phyloP scores from a whole-genome alignment of 2,113 vertebrate species.

The Acinonyx jubatus region DNA sequence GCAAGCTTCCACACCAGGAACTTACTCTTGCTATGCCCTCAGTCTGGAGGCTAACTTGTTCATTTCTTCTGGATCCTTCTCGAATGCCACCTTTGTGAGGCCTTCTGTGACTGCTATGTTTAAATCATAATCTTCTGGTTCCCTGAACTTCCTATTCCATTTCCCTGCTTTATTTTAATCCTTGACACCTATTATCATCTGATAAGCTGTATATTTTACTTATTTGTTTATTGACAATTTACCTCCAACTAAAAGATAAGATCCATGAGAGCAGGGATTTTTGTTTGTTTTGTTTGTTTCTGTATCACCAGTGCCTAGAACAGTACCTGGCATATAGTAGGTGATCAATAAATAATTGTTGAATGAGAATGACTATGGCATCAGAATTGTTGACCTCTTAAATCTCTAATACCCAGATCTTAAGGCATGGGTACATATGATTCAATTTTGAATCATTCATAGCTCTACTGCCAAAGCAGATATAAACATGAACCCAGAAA shows the following conservation, averaged over 20 bases:
- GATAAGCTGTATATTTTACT: not conserved
- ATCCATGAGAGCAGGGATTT: not conserved
- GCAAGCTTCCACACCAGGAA: not conserved
- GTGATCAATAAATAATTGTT: not conserved
- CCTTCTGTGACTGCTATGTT: not conserved
- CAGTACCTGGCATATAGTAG: not conserved
- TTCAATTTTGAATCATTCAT: constrained; percentile 49
- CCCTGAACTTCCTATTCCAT: not conserved
- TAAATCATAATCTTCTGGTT: constrained; percentile 43
- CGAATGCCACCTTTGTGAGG: not conserved
- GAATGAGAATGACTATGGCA: not conserved
- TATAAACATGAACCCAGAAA: constrained; percentile 8
- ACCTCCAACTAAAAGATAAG: constrained; percentile 37
- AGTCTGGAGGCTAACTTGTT: not conserved
- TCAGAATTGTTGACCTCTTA: constrained; percentile 30
- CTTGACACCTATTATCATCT: not conserved
- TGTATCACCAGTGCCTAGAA: not conserved
- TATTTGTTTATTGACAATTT: constrained; percentile 28
- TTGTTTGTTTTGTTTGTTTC: constrained; percentile 12
- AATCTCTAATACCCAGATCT: not conserved
- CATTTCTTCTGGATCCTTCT: constrained; percentile 34
- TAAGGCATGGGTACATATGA: constrained; percentile 15
- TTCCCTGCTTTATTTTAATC: constrained; percentile 53
- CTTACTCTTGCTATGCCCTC: not conserved
- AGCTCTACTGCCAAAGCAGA: constrained; percentile 33